phyloP scores from a whole-genome alignment of 2,797 vertebrate genomes.

The Poecilia velifera region DNA sequence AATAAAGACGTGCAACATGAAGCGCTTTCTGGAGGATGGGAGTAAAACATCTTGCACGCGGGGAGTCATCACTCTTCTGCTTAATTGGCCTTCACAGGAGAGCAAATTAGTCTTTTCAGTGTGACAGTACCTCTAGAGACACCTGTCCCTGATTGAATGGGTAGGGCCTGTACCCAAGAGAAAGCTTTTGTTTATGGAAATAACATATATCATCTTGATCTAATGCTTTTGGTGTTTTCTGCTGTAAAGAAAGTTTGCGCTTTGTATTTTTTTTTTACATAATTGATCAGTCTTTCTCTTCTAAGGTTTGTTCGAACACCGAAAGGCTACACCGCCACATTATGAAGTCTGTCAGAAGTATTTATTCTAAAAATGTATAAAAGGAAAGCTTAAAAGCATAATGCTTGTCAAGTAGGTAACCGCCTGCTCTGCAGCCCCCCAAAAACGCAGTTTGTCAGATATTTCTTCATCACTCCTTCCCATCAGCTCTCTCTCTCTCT shows the following conservation, averaged over 20 bases:
- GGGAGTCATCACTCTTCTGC: slow-evolving; percentile 25
- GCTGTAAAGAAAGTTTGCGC: slow-evolving; percentile 12
- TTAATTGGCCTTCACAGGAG: slow-evolving; percentile 51
- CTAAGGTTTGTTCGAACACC: slow-evolving; percentile 25
- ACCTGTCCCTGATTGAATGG: slow-evolving; percentile 16
- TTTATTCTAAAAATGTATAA: slow-evolving; percentile 47
- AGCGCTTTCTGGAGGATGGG: slow-evolving; percentile 30
- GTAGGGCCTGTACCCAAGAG: slow-evolving; percentile 3
- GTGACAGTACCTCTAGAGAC: slow-evolving; percentile 5
- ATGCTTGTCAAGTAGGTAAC: slow-evolving; percentile 64
- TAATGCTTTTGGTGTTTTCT: slow-evolving; percentile 15
- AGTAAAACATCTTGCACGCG: slow-evolving; percentile 5
- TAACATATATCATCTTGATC: slow-evolving; percentile 18
- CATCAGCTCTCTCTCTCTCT: slow-evolving; percentile 2
- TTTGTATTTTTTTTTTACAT: slow-evolving; percentile 13
- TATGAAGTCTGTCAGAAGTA: slow-evolving; percentile 44
- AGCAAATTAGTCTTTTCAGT: slow-evolving; percentile 33
- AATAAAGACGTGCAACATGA: slow-evolving; percentile 43
- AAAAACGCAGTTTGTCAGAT: slow-evolving; percentile 44
- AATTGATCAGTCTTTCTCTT: slow-evolving; percentile 14
- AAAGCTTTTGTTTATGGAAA: slow-evolving; percentile 25
- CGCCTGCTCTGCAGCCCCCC: slow-evolving; percentile 50
- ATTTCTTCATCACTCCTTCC: slow-evolving; percentile 20
- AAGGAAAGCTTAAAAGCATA: slow-evolving; percentile 53
- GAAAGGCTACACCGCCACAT: slow-evolving; percentile 15